These are phyloP conservation scores for Agrotis puta DNA, from an alignment of 2,888 invertebrate genomes.

Conservation along the genomic window DNA sequence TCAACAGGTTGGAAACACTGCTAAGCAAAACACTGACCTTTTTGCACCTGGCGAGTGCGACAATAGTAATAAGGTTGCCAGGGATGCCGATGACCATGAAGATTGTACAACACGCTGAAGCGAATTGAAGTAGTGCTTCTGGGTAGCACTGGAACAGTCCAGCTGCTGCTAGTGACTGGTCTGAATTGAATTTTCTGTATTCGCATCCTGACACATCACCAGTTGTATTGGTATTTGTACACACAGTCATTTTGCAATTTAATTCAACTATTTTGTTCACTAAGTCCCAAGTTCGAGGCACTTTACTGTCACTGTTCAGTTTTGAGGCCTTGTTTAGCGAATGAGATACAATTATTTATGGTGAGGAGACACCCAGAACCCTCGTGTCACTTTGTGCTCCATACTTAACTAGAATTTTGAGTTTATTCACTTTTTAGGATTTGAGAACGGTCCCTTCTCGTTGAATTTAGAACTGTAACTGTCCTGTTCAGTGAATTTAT, in stretches of 20 bases:
- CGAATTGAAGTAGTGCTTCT: slow-evolving; percentile 92
- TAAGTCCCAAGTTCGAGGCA: background rate
- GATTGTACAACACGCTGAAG: slow-evolving; percentile 93
- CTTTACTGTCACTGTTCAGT: background rate
- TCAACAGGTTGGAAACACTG: background rate
- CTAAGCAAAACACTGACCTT: slow-evolving; percentile 90
- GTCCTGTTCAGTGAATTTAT: background rate
- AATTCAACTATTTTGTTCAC: background rate
- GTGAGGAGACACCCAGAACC: no score
- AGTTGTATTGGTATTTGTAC: slow-evolving; percentile 16
- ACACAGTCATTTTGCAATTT: slow-evolving; percentile 5
- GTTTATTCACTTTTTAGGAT: background rate
- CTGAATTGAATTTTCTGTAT: slow-evolving; percentile 62
- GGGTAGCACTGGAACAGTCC: slow-evolving; percentile 93
- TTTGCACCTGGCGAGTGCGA: slow-evolving; percentile 93
- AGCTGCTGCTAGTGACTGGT: slow-evolving; percentile 75
- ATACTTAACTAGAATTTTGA: no score
- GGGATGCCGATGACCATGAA: slow-evolving; percentile 95
- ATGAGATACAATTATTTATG: no score
- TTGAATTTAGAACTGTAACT: slow-evolving; percentile 21
- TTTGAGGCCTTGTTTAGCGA: background rate
- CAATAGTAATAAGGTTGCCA: slow-evolving; percentile 94
- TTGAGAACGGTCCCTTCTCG: slow-evolving; percentile 12
- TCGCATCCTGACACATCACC: background rate
- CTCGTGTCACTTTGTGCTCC: no score